Evolutionary conservation across 1,140 invertebrate genomes (phyloP).

Genomic region (Calycopis cecrops): DNA sequence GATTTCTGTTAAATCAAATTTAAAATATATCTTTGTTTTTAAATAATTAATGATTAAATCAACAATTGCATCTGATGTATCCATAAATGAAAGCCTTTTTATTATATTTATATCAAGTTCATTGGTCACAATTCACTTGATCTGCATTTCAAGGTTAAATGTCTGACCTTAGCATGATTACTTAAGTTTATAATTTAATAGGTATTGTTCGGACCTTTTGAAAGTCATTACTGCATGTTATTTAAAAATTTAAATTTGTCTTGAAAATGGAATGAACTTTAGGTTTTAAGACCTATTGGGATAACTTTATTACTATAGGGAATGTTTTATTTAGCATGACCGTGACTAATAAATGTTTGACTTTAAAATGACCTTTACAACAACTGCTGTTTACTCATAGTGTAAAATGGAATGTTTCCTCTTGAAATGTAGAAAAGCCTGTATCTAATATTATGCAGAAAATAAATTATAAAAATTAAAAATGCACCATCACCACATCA

Average conservation of each 20-base stretch:
- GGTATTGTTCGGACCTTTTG: not conserved
- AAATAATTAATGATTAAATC: too few species aligned
- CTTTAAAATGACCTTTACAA: slow-evolving; percentile 52
- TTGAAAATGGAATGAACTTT: not conserved
- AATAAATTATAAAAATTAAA: slow-evolving; percentile 24
- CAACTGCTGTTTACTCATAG: not conserved
- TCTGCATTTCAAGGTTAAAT: slow-evolving; percentile 39
- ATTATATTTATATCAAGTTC: not conserved
- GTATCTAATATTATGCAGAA: slow-evolving; percentile 25
- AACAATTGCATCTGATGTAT: too few species aligned
- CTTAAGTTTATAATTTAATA: slow-evolving; percentile 13
- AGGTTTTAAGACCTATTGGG: not conserved
- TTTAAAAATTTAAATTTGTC: not conserved
- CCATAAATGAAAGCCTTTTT: too few species aligned
- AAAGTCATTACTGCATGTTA: not conserved
- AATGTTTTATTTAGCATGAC: not conserved
- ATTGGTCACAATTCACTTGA: slow-evolving; percentile 18
- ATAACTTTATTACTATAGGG: not conserved
- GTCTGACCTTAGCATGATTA: slow-evolving; percentile 40
- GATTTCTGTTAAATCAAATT: too few species aligned
- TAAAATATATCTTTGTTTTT: too few species aligned
- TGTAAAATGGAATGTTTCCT: slow-evolving; percentile 35
- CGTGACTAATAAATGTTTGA: slow-evolving; percentile 24
- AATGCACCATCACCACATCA: slow-evolving; percentile 30
- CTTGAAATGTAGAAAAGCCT: slow-evolving; percentile 10